These are phyloP conservation scores for Dipus sagitta DNA, from an alignment of 2,797 vertebrate species.

Conservation along the genomic window DNA sequence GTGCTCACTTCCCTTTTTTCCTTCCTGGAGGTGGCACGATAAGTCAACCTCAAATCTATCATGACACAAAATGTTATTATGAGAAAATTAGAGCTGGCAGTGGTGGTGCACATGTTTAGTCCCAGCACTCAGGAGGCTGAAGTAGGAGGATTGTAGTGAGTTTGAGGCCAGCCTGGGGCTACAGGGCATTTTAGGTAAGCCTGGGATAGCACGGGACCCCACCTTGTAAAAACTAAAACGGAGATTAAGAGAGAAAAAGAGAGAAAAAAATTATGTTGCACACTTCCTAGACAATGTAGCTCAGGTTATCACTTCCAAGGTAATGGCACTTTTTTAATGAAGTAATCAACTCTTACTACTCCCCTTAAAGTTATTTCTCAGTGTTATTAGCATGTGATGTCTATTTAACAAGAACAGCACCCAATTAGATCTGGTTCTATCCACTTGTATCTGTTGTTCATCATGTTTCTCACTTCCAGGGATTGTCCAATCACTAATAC, in stretches of 20 bases:
- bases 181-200: no score
- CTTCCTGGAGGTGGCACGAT: background rate
- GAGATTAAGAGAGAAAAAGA: no score
- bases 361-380: slow-evolving; percentile 2
- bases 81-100: no score
- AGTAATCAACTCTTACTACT: background rate
- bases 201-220: no score
- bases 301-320: background rate
- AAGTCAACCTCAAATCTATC: background rate
- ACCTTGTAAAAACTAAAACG: no score
- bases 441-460: background rate
- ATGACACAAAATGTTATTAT: background rate
- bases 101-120: no score
- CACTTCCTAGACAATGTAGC: background rate
- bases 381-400: background rate
- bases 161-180: no score
- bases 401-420: background rate
- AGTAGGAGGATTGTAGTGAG: no score
- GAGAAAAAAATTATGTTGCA: background rate
- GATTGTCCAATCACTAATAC: background rate
- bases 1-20: background rate
- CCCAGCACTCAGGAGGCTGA: no score
- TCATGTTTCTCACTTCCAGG: slow-evolving; percentile 2
- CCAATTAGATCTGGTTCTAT: background rate
- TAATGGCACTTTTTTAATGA: background rate